Base-by-base conservation (phyloP, 2,113 vertebrate genomes). In the Cyanistes caeruleus region DNA sequence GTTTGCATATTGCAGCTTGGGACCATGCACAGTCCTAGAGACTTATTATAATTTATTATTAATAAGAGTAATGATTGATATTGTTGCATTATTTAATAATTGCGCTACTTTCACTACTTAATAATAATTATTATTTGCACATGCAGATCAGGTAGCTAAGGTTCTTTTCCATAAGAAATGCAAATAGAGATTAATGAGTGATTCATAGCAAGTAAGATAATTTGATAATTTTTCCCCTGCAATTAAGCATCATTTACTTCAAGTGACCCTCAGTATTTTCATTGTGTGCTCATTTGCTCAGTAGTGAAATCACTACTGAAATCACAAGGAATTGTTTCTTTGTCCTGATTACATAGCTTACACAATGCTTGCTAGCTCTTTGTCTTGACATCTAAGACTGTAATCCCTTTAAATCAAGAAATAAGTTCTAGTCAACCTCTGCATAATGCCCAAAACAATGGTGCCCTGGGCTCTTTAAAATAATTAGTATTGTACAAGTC, bases 11-110 rank as follows among this genome's bases (percentile, higher is more conserved):
- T 84, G 51, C 44, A 92, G 18, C 68, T 80, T 92, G 95, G 73
- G 55, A 92, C 72, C 39, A 84, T 37, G 60, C 16, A 55, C 27
- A 76, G 39, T 91, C 89, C 75, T 96, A 56, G 56, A 86, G 48
- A 78, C 76, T 93, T 90, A 70, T 64, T 93, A 68, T 78, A 91
- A 96, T 96, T 80, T 90, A 95, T 96, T 97, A 94, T 96, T 95
- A 95, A 94, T 94, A 96, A 31, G 68, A 90, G 22, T 88, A 95
- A 92, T 96, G 90, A 95, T 95, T 93, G 83, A 96, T 94, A 96
- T 93, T 96, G 76, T 96, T 97, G 60, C 92, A 96, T 96, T 96
- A 97, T 94, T 95, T 94, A 96, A 96, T 93, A 97, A 96, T 96
- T 94, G 46, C 68, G 68, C 48, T 94, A 88, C 76, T 90, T 94